Conservation (phyloP, 2,888 invertebrate species). For the Cryptops parisi region DNA sequence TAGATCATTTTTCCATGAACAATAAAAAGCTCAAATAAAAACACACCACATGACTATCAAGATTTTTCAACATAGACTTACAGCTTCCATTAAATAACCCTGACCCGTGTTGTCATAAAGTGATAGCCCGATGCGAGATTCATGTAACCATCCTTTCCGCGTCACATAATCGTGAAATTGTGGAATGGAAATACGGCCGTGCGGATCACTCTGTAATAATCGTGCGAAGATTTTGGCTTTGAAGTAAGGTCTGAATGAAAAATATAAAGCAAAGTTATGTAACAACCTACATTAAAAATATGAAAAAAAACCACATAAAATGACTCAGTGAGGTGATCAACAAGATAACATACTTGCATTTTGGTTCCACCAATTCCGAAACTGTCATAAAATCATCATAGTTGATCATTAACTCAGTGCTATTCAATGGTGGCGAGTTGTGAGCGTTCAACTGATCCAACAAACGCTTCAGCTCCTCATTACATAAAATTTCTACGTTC, state of each 20-base stretch:
- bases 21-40: too few species aligned
- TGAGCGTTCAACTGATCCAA: constrained; percentile 72
- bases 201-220: constrained; percentile 67
- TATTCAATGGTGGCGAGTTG: constrained; percentile 53
- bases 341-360: constrained; percentile 49
- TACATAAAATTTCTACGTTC: constrained; percentile 14
- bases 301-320: neutral
- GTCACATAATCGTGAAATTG: constrained; percentile 89
- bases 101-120: constrained; percentile 86
- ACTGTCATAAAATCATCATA: constrained; percentile 74
- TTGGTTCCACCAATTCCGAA: constrained; percentile 52
- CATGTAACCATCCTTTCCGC: constrained; percentile 88
- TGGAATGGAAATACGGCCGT: constrained; percentile 73
- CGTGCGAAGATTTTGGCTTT: constrained; percentile 76
- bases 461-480: constrained; percentile 59
- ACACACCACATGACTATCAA: too few species aligned
- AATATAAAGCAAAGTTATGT: neutral
- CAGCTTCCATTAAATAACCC: constrained; percentile 71
- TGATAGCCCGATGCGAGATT: constrained; percentile 83
- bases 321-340: neutral
- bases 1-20: too few species aligned
- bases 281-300: neutral
- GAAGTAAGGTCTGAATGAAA: constrained; percentile 52
- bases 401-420: constrained; percentile 69
- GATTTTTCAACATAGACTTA: constrained; percentile 28